Conservation (phyloP, 1,140 invertebrate genomes). For the Hycleus phaleratus region DNA sequence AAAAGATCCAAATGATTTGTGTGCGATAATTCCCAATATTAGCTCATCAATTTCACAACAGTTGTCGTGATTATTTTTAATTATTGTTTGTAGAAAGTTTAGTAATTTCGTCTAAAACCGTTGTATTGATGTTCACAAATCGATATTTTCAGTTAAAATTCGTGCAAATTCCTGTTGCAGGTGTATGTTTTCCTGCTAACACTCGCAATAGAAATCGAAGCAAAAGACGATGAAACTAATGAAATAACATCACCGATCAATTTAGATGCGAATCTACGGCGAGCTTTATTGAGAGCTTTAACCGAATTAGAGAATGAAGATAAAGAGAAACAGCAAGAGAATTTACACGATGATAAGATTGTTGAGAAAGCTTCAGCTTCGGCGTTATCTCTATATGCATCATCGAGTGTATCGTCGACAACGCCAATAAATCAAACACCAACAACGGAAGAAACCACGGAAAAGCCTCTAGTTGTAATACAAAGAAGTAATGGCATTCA, state of each 20-base stretch:
- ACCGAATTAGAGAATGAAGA: slow-evolving; percentile 36
- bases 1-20: no score
- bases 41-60: neutral
- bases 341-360: slow-evolving; percentile 10
- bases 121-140: no score
- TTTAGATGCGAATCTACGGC: slow-evolving; percentile 31
- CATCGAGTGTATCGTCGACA: neutral
- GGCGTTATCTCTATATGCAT: slow-evolving; percentile 25
- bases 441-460: slow-evolving; percentile 13
- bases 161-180: neutral
- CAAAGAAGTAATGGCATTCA: slow-evolving; percentile 32
- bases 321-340: slow-evolving; percentile 7
- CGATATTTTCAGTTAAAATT: no score
- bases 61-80: slow-evolving; percentile 3
- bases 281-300: slow-evolving; percentile 34
- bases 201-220: neutral
- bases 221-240: slow-evolving; percentile 16
- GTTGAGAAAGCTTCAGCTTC: slow-evolving; percentile 32
- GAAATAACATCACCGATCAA: slow-evolving; percentile 13
- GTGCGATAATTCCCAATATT: no score
- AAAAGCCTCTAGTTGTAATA: slow-evolving; percentile 25
- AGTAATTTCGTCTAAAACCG: no score
- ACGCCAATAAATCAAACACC: neutral
- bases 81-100: neutral
- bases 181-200: slow-evolving; percentile 1